Percentiles rank a stretch among this genome's conserved stretches.
These are phyloP conservation scores for Hirundichthys speculiger DNA, from an alignment of 2,113 vertebrate genomes.

Conservation along the genomic window DNA sequence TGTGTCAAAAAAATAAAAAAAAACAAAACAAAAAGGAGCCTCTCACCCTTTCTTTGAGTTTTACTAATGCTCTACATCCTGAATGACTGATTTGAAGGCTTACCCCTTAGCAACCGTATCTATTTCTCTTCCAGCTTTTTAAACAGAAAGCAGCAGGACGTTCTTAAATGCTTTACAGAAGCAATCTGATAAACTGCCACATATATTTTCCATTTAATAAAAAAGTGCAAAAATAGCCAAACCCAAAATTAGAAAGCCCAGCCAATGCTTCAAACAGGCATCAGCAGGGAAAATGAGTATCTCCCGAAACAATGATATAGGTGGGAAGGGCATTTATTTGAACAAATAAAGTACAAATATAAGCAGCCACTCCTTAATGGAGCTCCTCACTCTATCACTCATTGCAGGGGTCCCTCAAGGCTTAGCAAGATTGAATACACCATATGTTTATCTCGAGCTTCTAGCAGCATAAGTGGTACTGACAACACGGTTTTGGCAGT, in stretches of 20 bases:
- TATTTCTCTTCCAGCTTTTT: conserved; percentile 22
- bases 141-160: neutral
- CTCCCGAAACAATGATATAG: conserved; percentile 48
- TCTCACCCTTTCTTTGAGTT: conserved; percentile 19
- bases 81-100: conserved; percentile 33
- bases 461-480: conserved; percentile 61
- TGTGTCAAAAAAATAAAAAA: conserved; percentile 11
- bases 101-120: conserved; percentile 8
- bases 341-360: conserved; percentile 68
- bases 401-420: conserved; percentile 61
- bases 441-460: conserved; percentile 74
- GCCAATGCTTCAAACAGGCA: conserved; percentile 29
- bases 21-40: conserved; percentile 28
- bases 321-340: conserved; percentile 56
- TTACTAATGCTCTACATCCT: conserved; percentile 5
- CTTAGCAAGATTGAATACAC: conserved; percentile 72
- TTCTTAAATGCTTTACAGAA: conserved; percentile 22
- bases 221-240: conserved; percentile 17
- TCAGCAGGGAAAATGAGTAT: conserved; percentile 31
- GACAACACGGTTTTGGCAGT: conserved; percentile 63
- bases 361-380: conserved; percentile 70
- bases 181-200: conserved; percentile 19
- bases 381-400: conserved; percentile 62
- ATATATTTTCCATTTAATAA: conserved; percentile 12
- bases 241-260: conserved; percentile 23